Percentiles rank a stretch among this genome's conserved stretches.
These are phyloP conservation scores for Pristionchus entomophagus DNA, from an alignment of 2,888 invertebrate species.

Conservation along the genomic window DNA sequence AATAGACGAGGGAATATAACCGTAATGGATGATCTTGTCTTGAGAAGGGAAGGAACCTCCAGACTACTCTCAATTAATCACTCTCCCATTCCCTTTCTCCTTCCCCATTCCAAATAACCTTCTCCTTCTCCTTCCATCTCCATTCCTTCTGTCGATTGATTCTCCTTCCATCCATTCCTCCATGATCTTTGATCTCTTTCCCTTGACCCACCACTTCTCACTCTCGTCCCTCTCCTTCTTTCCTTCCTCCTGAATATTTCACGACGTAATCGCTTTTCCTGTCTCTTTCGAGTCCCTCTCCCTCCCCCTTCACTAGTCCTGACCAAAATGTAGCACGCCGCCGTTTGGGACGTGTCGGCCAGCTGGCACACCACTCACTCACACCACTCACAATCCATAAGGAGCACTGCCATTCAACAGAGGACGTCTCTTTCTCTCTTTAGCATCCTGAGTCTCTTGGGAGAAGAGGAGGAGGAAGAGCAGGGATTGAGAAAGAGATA, in stretches of 20 bases:
- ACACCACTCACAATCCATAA: conserved; percentile 44
- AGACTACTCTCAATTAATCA: conserved; percentile 19
- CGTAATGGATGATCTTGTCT: conserved; percentile 6
- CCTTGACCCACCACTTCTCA: background rate
- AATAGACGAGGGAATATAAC: background rate
- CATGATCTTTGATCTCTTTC: conserved; percentile 17
- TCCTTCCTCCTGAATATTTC: conserved; percentile 5
- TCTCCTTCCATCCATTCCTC: background rate
- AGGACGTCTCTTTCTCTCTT: background rate
- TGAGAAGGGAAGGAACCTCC: background rate
- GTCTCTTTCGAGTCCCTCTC: background rate
- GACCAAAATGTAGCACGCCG: conserved; percentile 1
- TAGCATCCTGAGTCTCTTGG: conserved; percentile 15
- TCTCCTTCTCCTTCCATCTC: conserved; percentile 42
- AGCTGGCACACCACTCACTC: conserved; percentile 43
- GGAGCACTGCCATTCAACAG: conserved; percentile 39
- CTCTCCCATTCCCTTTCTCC: conserved; percentile 14
- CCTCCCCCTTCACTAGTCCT: conserved; percentile 1
- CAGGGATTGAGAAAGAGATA: conserved; percentile 13
- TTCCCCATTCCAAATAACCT: conserved; percentile 22
- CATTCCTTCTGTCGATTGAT: conserved; percentile 9
- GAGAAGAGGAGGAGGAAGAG: background rate
- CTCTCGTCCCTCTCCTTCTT: background rate
- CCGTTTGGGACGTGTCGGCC: conserved; percentile 6
- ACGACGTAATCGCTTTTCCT: conserved; percentile 31